Conservation (phyloP, 1,140 invertebrate species). For the Orussus abietinus region DNA sequence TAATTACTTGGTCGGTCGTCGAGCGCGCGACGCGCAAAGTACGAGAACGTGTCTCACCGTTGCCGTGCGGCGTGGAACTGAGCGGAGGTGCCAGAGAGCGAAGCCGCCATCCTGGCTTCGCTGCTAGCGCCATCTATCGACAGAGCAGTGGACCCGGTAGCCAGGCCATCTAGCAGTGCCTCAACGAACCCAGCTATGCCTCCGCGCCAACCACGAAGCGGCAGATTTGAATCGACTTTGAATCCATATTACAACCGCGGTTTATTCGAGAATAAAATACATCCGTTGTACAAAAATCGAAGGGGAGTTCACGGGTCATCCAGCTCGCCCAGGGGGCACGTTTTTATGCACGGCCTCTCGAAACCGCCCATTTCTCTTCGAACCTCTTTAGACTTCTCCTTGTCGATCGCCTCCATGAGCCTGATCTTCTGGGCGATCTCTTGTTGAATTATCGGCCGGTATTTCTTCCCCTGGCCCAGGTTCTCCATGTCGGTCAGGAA, state of each 20-base stretch:
- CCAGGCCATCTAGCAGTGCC: no score
- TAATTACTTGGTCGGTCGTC: conserved; percentile 1
- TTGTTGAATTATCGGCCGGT: conserved; percentile 48
- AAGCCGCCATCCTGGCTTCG: no score
- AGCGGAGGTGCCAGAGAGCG: no score
- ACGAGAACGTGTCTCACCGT: conserved; percentile 24
- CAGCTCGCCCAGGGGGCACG: conserved; percentile 41
- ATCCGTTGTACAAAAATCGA: no score
- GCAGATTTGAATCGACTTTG: no score
- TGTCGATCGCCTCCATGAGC: conserved; percentile 42
- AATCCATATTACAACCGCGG: no score
- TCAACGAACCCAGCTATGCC: no score
- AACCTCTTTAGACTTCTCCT: conserved; percentile 28
- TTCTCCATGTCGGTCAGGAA: conserved; percentile 51
- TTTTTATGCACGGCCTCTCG: conserved; percentile 36
- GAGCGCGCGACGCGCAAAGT: background rate
- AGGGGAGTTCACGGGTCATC: conserved; percentile 25
- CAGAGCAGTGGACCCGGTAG: no score
- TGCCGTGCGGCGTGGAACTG: conserved; percentile 40
- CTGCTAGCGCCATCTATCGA: no score
- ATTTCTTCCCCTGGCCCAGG: conserved; percentile 49
- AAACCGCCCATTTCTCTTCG: conserved; percentile 32
- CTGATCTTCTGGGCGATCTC: conserved; percentile 51
- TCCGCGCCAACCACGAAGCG: no score
- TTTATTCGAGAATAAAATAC: no score